Base-by-base conservation (phyloP, 2,888 invertebrate species). In the Ichneumoninae sp. region DNA sequence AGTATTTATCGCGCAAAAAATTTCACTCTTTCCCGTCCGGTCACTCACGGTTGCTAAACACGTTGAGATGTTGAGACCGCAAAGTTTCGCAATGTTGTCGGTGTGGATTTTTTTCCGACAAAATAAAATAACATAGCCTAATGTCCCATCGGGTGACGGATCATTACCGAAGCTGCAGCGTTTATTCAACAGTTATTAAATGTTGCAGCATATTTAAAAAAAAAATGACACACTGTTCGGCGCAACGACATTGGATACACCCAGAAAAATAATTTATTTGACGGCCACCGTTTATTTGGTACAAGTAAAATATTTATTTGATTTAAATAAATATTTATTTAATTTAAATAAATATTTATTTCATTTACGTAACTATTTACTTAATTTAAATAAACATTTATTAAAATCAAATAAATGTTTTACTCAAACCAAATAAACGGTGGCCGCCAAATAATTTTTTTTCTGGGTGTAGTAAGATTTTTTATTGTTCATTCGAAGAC, bases 401-500 rank as follows among this genome's bases (percentile, higher is more conserved):
- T 22, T 22, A 22, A 22, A 22, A 22, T 22, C 22, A 22, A 22
- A 22, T 22, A 22, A 22, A 22, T 22, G 22, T 22, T 22, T 22
- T 22, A 22, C 22, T 22, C 22, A 22, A 22, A 22, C 22, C 22
- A 22, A 22, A 22, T 22, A 22, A 22, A 22, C 22, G 22, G 22
- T 22, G 22, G 22, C 22, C 22, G 22, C 22, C 22, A 22, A 22
- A 22, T 22, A 22, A 22, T 22, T 22, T 1, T 1, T 22, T 22
- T 22, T 22, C 22, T 22, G 22, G 22, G 22, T 22, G 22, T 22
- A 10, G 40, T 10, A 40, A 22, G 13, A 77, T 52, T 72, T 30
- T 40, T 30, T n/a, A 16, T 33, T 54, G 5, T 1, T 10, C 13
- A 36, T 44, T 54, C 7, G 70, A 77, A 87, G 68, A 96, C 96